A percentile compares a stretch with the other conserved stretches of the same genome.
These are phyloP conservation scores for Meiosimyza platycephala DNA, from an alignment of 2,888 invertebrate genomes.

Conservation along the genomic window DNA sequence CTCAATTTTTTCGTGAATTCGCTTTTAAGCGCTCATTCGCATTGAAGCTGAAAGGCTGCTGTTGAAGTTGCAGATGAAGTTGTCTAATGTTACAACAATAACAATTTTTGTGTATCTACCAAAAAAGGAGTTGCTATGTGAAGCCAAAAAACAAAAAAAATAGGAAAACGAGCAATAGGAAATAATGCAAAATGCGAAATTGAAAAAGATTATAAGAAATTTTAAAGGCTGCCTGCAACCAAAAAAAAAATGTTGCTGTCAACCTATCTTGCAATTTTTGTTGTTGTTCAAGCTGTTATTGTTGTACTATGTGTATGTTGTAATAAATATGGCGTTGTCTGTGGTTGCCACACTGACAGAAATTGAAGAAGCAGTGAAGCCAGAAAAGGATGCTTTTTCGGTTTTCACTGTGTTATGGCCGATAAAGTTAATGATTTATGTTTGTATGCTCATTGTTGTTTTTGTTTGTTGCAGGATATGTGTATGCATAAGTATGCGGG, in stretches of 20 bases:
- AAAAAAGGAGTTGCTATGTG: too few relatives aligned
- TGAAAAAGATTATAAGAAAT: too few relatives aligned
- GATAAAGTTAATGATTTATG: neutral
- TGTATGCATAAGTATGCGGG: neutral
- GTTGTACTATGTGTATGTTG: constrained; percentile 9
- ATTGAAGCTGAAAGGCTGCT: too few relatives aligned
- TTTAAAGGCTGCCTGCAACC: too few relatives aligned
- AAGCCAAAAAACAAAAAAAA: too few relatives aligned
- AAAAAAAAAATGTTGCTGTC: neutral
- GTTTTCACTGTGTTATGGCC: too few relatives aligned
- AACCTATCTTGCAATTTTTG: neutral
- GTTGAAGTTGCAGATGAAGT: constrained; percentile 24
- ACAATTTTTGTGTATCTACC: constrained; percentile 29
- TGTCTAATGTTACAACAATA: constrained; percentile 13
- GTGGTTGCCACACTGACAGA: constrained; percentile 1
- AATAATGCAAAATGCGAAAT: too few relatives aligned
- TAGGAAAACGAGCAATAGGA: too few relatives aligned
- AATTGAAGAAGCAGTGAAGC: too few relatives aligned
- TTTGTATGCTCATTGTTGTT: neutral
- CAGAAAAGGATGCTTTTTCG: constrained; percentile 17
- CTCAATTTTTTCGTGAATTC: neutral
- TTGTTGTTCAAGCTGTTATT: neutral
- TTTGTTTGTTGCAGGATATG: constrained; percentile 14
- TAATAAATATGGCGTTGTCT: constrained; percentile 23
- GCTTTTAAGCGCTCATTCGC: neutral